Evolutionary conservation across 1,140 invertebrate species (phyloP).

Genomic region (Drosophila santomea): DNA sequence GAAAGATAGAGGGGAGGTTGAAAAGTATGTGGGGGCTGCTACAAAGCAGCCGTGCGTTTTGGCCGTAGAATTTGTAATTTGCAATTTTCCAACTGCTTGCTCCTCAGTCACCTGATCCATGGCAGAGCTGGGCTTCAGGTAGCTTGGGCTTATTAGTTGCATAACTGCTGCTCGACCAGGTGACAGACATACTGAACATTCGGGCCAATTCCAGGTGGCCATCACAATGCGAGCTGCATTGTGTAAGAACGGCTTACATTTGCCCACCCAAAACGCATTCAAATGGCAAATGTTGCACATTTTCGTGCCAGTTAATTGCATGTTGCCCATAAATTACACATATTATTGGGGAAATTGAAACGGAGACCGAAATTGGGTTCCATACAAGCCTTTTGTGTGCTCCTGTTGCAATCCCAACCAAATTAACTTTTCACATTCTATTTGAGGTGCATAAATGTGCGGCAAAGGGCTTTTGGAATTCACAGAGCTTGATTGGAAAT

Average conservation of each 20-base stretch:
- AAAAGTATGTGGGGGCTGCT: slow-evolving; percentile 6
- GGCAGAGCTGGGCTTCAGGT: slow-evolving; percentile 6
- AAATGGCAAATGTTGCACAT: slow-evolving; percentile 54
- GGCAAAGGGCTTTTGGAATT: not conserved
- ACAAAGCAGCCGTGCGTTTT: slow-evolving; percentile 37
- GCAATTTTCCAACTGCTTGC: slow-evolving; percentile 45
- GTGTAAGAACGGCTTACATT: slow-evolving; percentile 4
- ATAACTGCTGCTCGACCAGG: slow-evolving; percentile 41
- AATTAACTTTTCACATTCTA: slow-evolving; percentile 28
- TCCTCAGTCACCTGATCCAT: slow-evolving; percentile 6
- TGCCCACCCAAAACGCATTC: slow-evolving; percentile 37
- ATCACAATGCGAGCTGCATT: not conserved
- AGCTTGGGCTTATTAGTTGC: slow-evolving; percentile 58
- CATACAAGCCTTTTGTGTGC: slow-evolving; percentile 1
- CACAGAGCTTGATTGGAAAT: not conserved
- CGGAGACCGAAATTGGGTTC: slow-evolving; percentile 24
- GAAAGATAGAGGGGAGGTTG: not conserved
- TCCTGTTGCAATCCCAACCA: slow-evolving; percentile 4
- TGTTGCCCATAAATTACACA: slow-evolving; percentile 42
- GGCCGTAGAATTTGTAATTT: slow-evolving; percentile 68
- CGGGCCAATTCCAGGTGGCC: not conserved
- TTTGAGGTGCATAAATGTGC: not conserved
- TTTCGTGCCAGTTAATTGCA: slow-evolving; percentile 53
- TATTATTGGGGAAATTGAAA: slow-evolving; percentile 49
- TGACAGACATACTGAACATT: slow-evolving; percentile 26